Evolutionary conservation across 2,113 vertebrate genomes (phyloP).

Genomic region (Paradoxurus hermaphroditus): DNA sequence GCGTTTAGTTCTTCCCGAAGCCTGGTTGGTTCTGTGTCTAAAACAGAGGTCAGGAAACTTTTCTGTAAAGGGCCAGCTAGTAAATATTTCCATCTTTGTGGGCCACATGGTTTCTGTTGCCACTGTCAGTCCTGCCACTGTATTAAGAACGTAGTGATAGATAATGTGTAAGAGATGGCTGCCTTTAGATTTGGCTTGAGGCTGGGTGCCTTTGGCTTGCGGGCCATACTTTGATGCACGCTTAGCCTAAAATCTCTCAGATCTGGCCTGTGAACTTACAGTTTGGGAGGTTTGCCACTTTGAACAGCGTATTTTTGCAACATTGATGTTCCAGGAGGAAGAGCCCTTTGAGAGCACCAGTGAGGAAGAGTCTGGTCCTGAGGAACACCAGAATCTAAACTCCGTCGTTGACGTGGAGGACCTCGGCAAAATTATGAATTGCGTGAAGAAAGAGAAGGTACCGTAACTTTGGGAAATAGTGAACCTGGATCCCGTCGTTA

Average conservation of each 20-base stretch:
- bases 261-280: background rate
- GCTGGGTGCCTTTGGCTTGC: background rate
- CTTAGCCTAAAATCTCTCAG: background rate
- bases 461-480: background rate
- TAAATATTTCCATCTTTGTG: background rate
- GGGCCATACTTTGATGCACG: background rate
- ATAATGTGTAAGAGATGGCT: background rate
- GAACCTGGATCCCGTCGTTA: background rate
- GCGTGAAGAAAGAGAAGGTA: conserved; percentile 90
- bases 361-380: conserved; percentile 81
- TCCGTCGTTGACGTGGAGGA: conserved; percentile 93
- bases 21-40: background rate
- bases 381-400: conserved; percentile 59
- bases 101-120: background rate
- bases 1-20: background rate
- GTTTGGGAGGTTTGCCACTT: background rate
- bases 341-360: conserved; percentile 90
- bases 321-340: conserved; percentile 68
- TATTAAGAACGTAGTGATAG: background rate
- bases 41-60: background rate
- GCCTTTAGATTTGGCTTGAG: background rate
- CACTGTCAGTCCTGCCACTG: background rate
- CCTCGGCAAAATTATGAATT: conserved; percentile 89
- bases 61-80: background rate
- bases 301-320: background rate